Base-by-base conservation (phyloP, 2,797 vertebrate genomes). In the Dromococcyx pavoninus region DNA sequence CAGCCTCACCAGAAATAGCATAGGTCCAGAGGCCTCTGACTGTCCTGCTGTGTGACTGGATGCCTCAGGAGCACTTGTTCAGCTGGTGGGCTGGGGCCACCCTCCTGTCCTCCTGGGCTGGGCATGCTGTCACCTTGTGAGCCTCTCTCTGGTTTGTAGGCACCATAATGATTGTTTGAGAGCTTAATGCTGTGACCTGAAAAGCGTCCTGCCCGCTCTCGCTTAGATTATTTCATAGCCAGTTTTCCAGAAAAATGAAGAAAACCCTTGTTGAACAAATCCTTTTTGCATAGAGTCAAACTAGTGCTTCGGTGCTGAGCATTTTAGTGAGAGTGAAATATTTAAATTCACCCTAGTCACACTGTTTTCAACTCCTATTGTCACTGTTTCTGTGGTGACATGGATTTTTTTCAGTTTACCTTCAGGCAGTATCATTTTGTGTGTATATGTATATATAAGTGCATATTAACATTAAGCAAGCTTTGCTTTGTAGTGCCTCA, bases 61-160 rank as follows among this genome's bases (percentile, higher is more conserved):
- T 75, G 22, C 43, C 39, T 73, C 1, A 6, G 62, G 46, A 83
- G 13, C 23, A 8, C 28, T n/a, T 25, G 16, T 24, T 87, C 61
- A 81, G 22, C 37, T 27, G 5, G 19, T 69, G 61, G 15, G 32
- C 8, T 0, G 5, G 37, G 16, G 37, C 50, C 17, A 28, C 10
- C 9, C 5, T 66, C 33, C 67, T 16, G 11, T 8, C 11, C 18
- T 4, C 8, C 13, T 4, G 0, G 16, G 23, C 39, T 75, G 82
- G 88, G 43, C 86, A 94, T 77, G 79, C 87, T 97, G 96, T 95
- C 95, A 96, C 75, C 96, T 96, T 56, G 76, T 94, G 96, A 94
- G 27, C 71, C 64, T 87, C 24, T 53, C 15, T 25, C 65, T 30
- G 6, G 53, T 86, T 78, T 94, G 77, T 86, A 46, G 58, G 69